Conservation (phyloP, 2,113 vertebrate genomes). For the Heterocephalus glaber region DNA sequence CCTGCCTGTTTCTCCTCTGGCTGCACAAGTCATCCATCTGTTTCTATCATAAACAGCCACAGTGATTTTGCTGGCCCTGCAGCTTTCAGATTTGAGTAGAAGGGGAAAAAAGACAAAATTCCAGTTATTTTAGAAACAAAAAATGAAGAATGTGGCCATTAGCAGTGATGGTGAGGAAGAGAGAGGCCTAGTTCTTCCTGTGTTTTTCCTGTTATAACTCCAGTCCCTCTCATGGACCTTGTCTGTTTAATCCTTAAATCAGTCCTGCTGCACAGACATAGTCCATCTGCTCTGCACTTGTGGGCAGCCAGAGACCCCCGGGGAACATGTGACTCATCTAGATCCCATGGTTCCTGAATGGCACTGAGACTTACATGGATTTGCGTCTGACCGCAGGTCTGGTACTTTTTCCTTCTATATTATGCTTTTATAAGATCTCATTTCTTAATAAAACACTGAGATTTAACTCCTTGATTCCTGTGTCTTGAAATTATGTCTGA, state of each 20-base stretch:
- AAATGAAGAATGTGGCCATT: conserved; percentile 34
- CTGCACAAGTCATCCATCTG: not conserved
- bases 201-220: not conserved
- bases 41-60: conserved; percentile 46
- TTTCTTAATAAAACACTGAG: not conserved
- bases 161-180: not conserved
- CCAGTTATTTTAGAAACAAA: conserved; percentile 8
- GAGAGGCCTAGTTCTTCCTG: not conserved
- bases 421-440: not conserved
- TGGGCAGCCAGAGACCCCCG: not conserved
- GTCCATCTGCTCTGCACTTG: not conserved
- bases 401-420: not conserved
- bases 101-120: not conserved
- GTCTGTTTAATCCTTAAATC: not conserved
- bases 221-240: not conserved
- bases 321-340: not conserved
- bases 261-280: not conserved
- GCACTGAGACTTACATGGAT: not conserved
- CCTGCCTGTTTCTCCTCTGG: conserved; percentile 14
- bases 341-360: not conserved
- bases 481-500: conserved; percentile 11
- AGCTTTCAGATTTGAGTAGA: conserved; percentile 43
- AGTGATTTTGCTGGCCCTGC: not conserved
- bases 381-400: not conserved
- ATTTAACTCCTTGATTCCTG: not conserved